Evolutionary conservation across 2,113 vertebrate genomes (phyloP).

Genomic region (Upupa epops): DNA sequence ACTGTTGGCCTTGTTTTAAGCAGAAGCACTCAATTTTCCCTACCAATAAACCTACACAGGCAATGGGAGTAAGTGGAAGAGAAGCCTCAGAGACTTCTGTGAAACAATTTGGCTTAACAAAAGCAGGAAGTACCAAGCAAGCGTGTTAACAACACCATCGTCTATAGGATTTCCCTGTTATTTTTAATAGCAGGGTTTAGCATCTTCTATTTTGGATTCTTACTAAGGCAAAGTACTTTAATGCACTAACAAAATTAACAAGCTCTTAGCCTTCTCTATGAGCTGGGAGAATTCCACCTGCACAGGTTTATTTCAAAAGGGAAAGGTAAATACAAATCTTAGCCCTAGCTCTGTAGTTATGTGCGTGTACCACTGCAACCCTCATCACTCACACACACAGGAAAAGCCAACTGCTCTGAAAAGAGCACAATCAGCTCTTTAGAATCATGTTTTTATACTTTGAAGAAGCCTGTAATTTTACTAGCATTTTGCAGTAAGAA

Average conservation of each 20-base stretch:
- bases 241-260: background rate
- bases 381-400: background rate
- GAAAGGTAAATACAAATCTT: background rate
- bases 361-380: background rate
- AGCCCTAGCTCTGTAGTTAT: background rate
- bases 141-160: background rate
- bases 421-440: background rate
- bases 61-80: background rate
- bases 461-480: background rate
- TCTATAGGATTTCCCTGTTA: background rate
- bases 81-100: background rate
- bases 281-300: background rate
- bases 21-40: background rate
- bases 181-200: background rate
- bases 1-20: too few species aligned
- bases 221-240: background rate
- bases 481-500: background rate
- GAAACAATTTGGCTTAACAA: background rate
- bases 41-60: background rate
- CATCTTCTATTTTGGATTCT: background rate
- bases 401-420: background rate
- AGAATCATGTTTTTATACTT: background rate
- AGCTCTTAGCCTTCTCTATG: background rate
- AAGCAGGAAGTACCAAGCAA: slow-evolving; percentile 10
- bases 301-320: background rate